A percentile compares a stretch with the other conserved stretches of the same genome.
These are phyloP conservation scores for Nothobranchius furzeri DNA, from an alignment of 2,113 vertebrate species.

Conservation along the genomic window DNA sequence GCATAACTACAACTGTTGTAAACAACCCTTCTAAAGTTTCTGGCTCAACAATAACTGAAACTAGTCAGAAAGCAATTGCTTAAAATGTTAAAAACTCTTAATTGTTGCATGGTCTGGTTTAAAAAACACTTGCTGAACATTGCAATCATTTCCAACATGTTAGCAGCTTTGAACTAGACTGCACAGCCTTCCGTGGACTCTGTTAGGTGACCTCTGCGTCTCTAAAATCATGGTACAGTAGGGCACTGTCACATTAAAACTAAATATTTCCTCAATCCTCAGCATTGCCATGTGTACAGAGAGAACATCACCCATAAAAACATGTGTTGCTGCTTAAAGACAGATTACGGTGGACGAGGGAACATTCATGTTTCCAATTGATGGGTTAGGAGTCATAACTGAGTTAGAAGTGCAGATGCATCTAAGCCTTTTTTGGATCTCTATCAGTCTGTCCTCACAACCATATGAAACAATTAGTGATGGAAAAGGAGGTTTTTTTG, in stretches of 20 bases:
- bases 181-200: neutral
- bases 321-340: conserved; percentile 50
- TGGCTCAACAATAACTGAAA: too few relatives aligned
- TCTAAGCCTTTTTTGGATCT: conserved; percentile 32
- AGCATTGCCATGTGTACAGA: conserved; percentile 52
- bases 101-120: too few relatives aligned
- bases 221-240: conserved; percentile 9
- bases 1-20: too few relatives aligned
- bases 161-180: neutral
- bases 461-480: conserved; percentile 32
- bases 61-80: too few relatives aligned
- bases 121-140: too few relatives aligned
- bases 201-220: conserved; percentile 1
- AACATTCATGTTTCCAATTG: conserved; percentile 58
- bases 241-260: conserved; percentile 29
- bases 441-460: conserved; percentile 35
- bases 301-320: conserved; percentile 10
- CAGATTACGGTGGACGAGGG: conserved; percentile 22
- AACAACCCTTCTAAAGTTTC: too few relatives aligned
- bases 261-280: conserved; percentile 19
- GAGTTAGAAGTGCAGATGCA: conserved; percentile 39
- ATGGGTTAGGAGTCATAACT: conserved; percentile 39
- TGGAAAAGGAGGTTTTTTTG: conserved; percentile 23
- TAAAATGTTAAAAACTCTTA: too few relatives aligned
- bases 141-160: too few relatives aligned